Evolutionary conservation across 1,140 invertebrate genomes (phyloP).

Genomic region (Babylonia areolata): DNA sequence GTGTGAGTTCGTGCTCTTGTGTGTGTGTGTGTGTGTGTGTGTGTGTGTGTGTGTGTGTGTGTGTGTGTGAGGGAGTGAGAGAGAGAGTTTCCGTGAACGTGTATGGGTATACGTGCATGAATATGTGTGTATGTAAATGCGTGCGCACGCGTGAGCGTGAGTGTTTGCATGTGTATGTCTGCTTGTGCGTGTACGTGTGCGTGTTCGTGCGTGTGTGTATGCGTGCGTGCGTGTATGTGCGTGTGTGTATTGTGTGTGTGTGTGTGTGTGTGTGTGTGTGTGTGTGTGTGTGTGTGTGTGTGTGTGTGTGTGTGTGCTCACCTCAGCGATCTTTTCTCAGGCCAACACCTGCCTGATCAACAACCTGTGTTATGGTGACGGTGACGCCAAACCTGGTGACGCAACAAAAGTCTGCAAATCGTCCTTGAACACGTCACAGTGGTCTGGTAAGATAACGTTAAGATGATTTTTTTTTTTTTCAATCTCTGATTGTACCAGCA

Average conservation of each 20-base stretch:
- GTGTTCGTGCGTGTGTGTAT: neutral
- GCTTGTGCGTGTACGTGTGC: neutral
- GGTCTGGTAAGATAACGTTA: too few species aligned
- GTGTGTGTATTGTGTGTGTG: slow-evolving; percentile 1
- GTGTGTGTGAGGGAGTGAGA: neutral
- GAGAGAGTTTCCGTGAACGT: neutral
- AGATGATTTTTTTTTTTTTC: too few species aligned
- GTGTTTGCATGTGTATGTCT: neutral
- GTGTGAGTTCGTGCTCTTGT: too few species aligned
- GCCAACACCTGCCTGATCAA: too few species aligned
- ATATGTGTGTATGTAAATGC: neutral
- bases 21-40: slow-evolving; percentile 5
- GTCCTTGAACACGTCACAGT: too few species aligned
- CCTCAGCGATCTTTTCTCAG: neutral
- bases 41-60: slow-evolving; percentile 2
- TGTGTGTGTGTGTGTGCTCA: neutral
- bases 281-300: too few species aligned
- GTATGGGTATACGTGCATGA: neutral
- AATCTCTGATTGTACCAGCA: too few species aligned
- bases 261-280: neutral
- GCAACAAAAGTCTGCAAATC: too few species aligned
- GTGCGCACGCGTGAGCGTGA: neutral
- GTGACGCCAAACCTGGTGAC: too few species aligned
- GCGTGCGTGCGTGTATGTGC: neutral
- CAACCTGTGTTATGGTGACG: too few species aligned